Percentiles rank a stretch among this genome's conserved stretches.
Conservation (phyloP, 2,113 vertebrate genomes). For the Sardina pilchardus region DNA sequence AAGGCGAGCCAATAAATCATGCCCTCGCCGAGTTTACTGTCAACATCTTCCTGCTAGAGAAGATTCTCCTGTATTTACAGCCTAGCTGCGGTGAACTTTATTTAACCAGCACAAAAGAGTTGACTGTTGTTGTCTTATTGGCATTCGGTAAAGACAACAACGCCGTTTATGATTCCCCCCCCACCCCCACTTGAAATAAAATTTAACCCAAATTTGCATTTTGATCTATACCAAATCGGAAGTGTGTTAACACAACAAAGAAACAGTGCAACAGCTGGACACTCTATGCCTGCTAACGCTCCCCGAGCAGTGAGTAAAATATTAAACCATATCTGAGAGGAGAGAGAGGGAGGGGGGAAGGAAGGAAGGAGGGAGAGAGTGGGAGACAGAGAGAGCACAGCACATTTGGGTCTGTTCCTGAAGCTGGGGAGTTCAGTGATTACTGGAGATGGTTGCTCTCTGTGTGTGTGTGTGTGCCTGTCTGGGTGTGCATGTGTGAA, state of each 20-base stretch:
- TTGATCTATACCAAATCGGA: background rate
- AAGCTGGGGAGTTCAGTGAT: background rate
- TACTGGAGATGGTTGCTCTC: background rate
- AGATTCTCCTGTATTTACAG: background rate
- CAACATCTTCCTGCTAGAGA: constrained; percentile 16
- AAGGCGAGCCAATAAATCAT: constrained; percentile 51
- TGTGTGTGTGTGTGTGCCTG: background rate
- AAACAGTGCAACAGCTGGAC: background rate
- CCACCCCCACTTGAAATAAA: background rate
- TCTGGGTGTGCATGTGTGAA: background rate
- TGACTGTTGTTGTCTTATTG: background rate
- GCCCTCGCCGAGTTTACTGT: constrained; percentile 19
- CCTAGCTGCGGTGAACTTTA: background rate
- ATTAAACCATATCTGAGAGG: background rate
- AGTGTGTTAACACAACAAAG: background rate
- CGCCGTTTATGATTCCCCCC: background rate
- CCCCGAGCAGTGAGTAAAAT: background rate
- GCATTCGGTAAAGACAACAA: background rate
- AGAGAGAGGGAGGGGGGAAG: background rate
- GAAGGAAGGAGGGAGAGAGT: background rate
- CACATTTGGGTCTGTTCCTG: background rate
- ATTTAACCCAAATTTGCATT: background rate
- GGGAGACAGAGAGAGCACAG: background rate
- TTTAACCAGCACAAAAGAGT: background rate
- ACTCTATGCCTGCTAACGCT: background rate